A percentile compares a stretch with the other conserved stretches of the same genome.
Evolutionary conservation across 2,888 invertebrate genomes (phyloP).

Genomic region (Lochmaea crataegi): DNA sequence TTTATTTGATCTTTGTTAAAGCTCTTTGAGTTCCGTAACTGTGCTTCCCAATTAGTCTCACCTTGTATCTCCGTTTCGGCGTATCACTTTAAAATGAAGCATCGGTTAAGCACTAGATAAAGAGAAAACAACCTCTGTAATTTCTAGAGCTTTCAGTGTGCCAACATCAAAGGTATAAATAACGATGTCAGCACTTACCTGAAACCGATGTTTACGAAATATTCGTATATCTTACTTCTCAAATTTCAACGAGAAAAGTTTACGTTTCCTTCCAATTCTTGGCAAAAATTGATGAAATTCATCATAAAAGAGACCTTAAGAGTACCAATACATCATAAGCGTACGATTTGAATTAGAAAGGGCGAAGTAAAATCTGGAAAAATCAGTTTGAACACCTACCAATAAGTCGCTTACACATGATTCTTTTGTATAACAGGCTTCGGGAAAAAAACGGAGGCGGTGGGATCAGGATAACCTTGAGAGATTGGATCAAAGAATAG

Average conservation of each 20-base stretch:
- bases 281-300: slow-evolving; percentile 28
- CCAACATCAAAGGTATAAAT: slow-evolving; percentile 27
- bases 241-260: slow-evolving; percentile 30
- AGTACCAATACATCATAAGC: neutral
- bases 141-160: slow-evolving; percentile 21
- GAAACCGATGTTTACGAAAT: slow-evolving; percentile 33
- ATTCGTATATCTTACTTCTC: slow-evolving; percentile 31
- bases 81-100: slow-evolving; percentile 5
- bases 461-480: no score
- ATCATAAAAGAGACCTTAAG: slow-evolving; percentile 11
- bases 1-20: no score
- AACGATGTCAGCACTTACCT: slow-evolving; percentile 29
- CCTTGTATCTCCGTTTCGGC: neutral
- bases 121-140: slow-evolving; percentile 17
- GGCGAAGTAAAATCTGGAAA: neutral
- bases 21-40: no score
- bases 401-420: no score
- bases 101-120: neutral
- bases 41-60: neutral
- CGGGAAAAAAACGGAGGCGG: no score
- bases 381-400: neutral
- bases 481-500: no score
- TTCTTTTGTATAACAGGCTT: no score
- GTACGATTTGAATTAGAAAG: neutral
- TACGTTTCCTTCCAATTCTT: slow-evolving; percentile 11